Conservation (phyloP, 2,888 invertebrate genomes). For the Eupithecia insigniata region DNA sequence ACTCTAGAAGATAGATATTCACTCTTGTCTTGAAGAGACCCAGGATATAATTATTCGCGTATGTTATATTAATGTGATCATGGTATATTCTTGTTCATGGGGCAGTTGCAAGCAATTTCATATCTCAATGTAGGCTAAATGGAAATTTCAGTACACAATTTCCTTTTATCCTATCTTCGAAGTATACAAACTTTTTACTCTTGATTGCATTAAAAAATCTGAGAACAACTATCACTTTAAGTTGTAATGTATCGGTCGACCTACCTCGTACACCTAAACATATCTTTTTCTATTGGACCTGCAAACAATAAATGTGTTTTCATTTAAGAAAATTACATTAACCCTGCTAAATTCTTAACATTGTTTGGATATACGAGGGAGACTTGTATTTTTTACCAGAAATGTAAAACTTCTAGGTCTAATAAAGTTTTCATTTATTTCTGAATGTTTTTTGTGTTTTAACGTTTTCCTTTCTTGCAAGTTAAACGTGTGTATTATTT, state of each 20-base stretch:
- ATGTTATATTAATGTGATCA: neutral
- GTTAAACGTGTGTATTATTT: neutral
- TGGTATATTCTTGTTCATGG: neutral
- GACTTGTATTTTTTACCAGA: neutral
- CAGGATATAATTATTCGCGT: neutral
- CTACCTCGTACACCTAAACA: neutral
- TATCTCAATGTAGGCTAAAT: neutral
- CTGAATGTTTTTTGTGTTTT: neutral
- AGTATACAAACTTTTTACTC: neutral
- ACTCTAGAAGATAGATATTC: no score
- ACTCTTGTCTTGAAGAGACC: no score
- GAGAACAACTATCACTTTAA: neutral
- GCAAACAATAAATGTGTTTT: neutral
- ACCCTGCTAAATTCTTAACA: neutral
- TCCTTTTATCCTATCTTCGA: neutral
- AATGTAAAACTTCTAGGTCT: neutral
- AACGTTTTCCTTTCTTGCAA: neutral
- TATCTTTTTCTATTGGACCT: neutral
- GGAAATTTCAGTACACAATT: neutral
- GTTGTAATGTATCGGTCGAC: neutral
- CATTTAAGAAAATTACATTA: neutral
- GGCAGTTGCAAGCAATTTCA: neutral
- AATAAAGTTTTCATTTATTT: conserved; percentile 1
- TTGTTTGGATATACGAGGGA: neutral
- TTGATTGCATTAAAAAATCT: neutral